Evolutionary conservation across 2,797 vertebrate genomes (phyloP).

Genomic region (Sebastes diploproa): DNA sequence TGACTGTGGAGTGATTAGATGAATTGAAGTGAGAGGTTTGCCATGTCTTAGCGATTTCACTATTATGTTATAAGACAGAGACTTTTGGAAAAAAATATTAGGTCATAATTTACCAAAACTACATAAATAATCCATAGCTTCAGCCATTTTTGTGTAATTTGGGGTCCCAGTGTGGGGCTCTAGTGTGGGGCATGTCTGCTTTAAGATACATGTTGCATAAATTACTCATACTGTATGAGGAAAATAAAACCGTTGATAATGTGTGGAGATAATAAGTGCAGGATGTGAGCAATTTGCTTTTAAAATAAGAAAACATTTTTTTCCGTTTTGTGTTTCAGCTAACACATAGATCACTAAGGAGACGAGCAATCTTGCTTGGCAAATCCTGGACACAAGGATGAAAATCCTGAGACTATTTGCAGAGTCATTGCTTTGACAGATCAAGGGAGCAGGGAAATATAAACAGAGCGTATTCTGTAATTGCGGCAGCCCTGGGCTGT

Average conservation of each 20-base stretch:
- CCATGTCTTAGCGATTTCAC: slow-evolving; percentile 25
- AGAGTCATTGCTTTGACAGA: slow-evolving; percentile 77
- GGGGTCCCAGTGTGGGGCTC: slow-evolving; percentile 1
- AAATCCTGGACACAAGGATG: slow-evolving; percentile 71
- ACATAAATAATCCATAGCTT: slow-evolving; percentile 23
- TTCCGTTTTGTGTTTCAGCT: slow-evolving; percentile 57
- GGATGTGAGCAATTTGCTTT: slow-evolving; percentile 46
- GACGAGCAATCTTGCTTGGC: slow-evolving; percentile 66
- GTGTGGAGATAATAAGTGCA: slow-evolving; percentile 36
- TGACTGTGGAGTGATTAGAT: slow-evolving; percentile 35
- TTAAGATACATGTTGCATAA: slow-evolving; percentile 18
- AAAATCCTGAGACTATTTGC: slow-evolving; percentile 71
- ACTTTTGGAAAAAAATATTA: slow-evolving; percentile 5
- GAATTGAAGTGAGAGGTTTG: slow-evolving; percentile 19
- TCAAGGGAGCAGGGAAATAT: slow-evolving; percentile 76
- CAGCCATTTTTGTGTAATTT: slow-evolving; percentile 54
- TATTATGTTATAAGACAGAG: slow-evolving; percentile 14
- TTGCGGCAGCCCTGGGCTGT: slow-evolving; percentile 69
- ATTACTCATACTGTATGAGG: slow-evolving; percentile 18
- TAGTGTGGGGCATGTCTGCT: background rate
- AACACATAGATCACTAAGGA: slow-evolving; percentile 65
- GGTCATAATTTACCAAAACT: slow-evolving; percentile 22
- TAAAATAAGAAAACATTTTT: background rate
- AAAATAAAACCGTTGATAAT: slow-evolving; percentile 45
- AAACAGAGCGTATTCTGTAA: slow-evolving; percentile 78